Conservation (phyloP, 2,888 invertebrate genomes). For the Oscheius sp. region DNA sequence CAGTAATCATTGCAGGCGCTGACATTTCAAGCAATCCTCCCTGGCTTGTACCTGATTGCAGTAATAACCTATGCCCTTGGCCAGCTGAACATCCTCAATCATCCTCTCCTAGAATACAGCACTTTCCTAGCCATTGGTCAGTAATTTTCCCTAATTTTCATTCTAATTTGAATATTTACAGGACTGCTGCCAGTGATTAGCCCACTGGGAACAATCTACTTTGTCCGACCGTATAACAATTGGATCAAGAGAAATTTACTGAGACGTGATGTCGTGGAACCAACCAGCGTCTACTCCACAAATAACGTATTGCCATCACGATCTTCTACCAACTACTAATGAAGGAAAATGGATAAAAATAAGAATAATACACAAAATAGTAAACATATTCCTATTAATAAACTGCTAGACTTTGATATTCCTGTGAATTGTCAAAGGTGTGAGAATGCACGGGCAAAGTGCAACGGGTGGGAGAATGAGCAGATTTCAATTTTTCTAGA, state of each 20-base stretch:
- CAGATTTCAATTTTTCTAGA: too few species aligned
- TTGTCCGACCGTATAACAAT: slow-evolving; percentile 43
- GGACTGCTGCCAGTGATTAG: slow-evolving; percentile 41
- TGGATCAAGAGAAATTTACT: slow-evolving; percentile 31
- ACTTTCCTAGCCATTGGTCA: slow-evolving; percentile 39
- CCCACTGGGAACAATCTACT: slow-evolving; percentile 44
- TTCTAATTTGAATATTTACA: background rate
- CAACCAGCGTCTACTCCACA: slow-evolving; percentile 11
- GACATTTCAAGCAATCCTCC: slow-evolving; percentile 35
- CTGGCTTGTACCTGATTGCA: slow-evolving; percentile 44
- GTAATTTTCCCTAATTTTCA: background rate
- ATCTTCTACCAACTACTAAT: too few species aligned
- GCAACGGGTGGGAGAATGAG: too few species aligned
- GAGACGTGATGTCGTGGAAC: background rate
- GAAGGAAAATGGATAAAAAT: too few species aligned
- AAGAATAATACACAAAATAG: too few species aligned
- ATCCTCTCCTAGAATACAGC: slow-evolving; percentile 44
- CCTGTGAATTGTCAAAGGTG: too few species aligned
- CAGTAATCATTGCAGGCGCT: slow-evolving; percentile 25
- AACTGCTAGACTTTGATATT: too few species aligned
- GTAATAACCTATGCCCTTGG: slow-evolving; percentile 46
- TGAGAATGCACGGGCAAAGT: too few species aligned
- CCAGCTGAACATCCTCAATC: slow-evolving; percentile 46
- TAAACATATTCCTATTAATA: too few species aligned
- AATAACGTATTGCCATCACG: background rate